Conservation (phyloP, 2,797 vertebrate species). For the Tragelaphus eurycerus region DNA sequence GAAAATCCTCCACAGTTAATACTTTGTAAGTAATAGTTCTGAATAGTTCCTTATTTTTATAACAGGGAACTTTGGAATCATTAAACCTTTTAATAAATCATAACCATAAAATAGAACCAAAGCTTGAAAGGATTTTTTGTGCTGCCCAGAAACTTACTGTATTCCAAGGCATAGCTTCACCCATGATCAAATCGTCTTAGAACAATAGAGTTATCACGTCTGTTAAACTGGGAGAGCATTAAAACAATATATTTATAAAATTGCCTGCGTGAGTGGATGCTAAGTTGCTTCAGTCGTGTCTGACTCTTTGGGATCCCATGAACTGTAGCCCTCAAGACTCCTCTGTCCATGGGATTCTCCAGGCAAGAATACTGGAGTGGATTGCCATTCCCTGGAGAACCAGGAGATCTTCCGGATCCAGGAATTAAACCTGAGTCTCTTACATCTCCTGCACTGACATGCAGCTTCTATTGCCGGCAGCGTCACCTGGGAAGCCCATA, state of each 20-base stretch:
- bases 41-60: neutral
- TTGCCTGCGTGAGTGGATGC: neutral
- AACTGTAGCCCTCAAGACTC: neutral
- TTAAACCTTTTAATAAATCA: constrained; percentile 1
- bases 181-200: constrained; percentile 12
- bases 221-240: neutral
- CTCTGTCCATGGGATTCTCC: neutral
- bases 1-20: neutral
- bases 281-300: neutral
- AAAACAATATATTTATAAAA: neutral
- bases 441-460: neutral
- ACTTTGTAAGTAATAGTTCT: neutral
- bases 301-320: neutral
- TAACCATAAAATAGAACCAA: constrained; percentile 33
- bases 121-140: neutral
- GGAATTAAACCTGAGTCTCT: neutral
- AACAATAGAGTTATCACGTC: neutral
- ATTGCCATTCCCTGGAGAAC: neutral
- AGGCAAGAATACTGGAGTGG: neutral
- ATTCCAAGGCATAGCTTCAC: neutral
- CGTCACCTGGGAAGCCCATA: neutral
- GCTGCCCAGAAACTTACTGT: neutral
- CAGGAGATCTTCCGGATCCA: neutral
- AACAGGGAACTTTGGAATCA: neutral
- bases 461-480: neutral